Conservation (phyloP, 2,113 vertebrate species). For the Calyptommatus sinebrachiatus region DNA sequence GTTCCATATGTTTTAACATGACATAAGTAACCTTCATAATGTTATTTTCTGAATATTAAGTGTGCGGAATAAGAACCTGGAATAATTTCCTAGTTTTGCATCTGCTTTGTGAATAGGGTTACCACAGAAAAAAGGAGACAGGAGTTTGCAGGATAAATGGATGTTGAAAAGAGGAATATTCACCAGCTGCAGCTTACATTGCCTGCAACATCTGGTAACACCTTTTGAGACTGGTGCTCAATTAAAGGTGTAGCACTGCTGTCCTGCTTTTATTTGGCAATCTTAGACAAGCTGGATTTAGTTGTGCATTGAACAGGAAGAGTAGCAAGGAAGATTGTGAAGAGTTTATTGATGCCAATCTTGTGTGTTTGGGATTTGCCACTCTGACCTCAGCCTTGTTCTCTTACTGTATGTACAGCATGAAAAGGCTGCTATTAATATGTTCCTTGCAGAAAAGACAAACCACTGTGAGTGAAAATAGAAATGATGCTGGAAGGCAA, state of each 20-base stretch:
- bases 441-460: neutral
- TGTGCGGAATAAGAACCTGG: neutral
- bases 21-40: too few relatives aligned
- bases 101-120: neutral
- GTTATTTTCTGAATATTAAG: too few relatives aligned
- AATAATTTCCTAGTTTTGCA: neutral
- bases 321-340: neutral
- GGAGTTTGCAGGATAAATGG: too few relatives aligned
- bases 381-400: constrained; percentile 22
- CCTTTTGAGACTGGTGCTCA: too few relatives aligned
- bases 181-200: too few relatives aligned
- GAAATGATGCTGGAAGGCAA: constrained; percentile 12
- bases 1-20: too few relatives aligned
- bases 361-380: neutral
- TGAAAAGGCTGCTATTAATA: constrained; percentile 14
- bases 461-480: constrained; percentile 28
- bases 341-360: accelerated
- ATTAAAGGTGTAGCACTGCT: too few relatives aligned
- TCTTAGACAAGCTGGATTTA: too few relatives aligned
- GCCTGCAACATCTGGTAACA: too few relatives aligned
- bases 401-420: constrained; percentile 1
- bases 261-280: too few relatives aligned
- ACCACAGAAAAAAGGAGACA: neutral
- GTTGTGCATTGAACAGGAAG: too few relatives aligned
- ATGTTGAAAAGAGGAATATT: too few relatives aligned